Base-by-base conservation (phyloP, 1,140 invertebrate species). In the Anastatus disparis region DNA sequence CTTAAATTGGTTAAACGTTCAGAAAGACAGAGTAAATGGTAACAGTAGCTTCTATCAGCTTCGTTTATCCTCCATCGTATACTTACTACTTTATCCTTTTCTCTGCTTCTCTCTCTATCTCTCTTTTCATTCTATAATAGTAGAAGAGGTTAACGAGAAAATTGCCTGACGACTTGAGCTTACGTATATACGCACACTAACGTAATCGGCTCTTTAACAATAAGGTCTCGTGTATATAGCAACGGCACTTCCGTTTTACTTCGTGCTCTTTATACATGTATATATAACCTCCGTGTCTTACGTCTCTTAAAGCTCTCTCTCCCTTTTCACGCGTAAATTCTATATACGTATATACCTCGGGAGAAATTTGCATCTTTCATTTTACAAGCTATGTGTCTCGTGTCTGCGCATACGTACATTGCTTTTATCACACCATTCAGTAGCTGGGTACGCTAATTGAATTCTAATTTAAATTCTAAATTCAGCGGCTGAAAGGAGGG, bases 181-280 rank as follows among this genome's bases (percentile, higher is more conserved):
- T 75, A 67, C 67, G 68, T 68, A 67, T 76, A 71, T 71, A 38
- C 6, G 40, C 40, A n/a, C 9, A 70, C 69, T 64, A 62, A 71
- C 62, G 70, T 73, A 77, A 77, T 77, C 72, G 73, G 71, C 70
- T 70, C 74, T 76, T 73, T 72, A 71, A 55, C 52, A 74, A 74
- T 75, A 69, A 76, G 70, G 70, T 24, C 24, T 3, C 20, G n/a
- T 52, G 13, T 7, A 7, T 24, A 9, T 13, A 69, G 61, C 72
- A 67, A 67, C 56, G 72, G 64, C 73, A 74, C 70, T 75, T 76
- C 74, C 76, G 71, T 20, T 26, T n/a, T 17, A 9, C 17, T 27
- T 29, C 26, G n/a, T n/a, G n/a, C n/a, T n/a, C n/a, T n/a, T n/a
- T n/a, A n/a, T n/a, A n/a, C n/a, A n/a, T n/a, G n/a, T n/a, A n/a